These are phyloP conservation scores for Cylloceria caligata DNA, from an alignment of 2,888 invertebrate species.

Conservation along the genomic window DNA sequence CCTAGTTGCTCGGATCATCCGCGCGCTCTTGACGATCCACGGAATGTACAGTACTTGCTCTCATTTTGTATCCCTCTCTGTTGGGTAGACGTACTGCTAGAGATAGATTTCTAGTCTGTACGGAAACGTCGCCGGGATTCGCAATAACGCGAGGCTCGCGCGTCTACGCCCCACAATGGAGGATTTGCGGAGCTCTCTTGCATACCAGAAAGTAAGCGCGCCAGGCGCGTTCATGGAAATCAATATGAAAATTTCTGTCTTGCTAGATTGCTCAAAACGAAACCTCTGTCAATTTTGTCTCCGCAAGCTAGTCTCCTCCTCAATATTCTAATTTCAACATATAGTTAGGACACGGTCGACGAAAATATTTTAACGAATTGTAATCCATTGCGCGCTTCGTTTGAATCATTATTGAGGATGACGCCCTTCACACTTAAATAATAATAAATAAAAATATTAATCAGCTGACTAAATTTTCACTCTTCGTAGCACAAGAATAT, in stretches of 20 bases:
- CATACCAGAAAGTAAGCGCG: not conserved
- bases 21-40: not conserved
- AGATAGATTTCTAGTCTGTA: conserved; percentile 10
- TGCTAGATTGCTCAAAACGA: conserved; percentile 4
- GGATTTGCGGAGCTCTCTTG: conserved; percentile 7
- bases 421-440: too few species aligned
- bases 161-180: not conserved
- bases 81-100: not conserved
- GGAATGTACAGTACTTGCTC: not conserved
- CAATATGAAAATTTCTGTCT: not conserved
- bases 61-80: not conserved
- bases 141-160: conserved; percentile 19
- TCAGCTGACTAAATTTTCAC: too few species aligned
- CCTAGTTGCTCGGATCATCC: conserved; percentile 7
- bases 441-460: too few species aligned
- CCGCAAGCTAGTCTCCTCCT: not conserved
- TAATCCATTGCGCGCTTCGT: not conserved
- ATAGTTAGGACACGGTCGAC: not conserved
- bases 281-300: not conserved
- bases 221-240: not conserved
- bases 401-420: not conserved
- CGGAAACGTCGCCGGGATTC: conserved; percentile 14
- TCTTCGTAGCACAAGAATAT: too few species aligned
- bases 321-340: not conserved
- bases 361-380: not conserved